Evolutionary conservation across 2,888 invertebrate genomes (phyloP).

Genomic region (Amphipoea oculea): DNA sequence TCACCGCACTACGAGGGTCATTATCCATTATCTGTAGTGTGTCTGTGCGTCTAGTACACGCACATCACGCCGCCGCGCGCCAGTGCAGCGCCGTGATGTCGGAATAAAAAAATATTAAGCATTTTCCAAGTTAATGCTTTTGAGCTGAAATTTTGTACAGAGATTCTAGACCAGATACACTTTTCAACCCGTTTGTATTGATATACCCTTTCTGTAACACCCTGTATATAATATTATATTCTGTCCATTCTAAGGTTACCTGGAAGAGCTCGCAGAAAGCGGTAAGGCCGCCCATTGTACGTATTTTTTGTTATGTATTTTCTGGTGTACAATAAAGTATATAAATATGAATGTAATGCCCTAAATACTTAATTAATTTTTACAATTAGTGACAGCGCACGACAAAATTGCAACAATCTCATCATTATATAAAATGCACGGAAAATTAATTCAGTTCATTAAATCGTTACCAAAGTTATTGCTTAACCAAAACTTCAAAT

Average conservation of each 20-base stretch:
- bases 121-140: too few species aligned
- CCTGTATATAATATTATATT: too few species aligned
- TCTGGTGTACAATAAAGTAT: neutral
- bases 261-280: neutral
- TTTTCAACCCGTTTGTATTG: too few species aligned
- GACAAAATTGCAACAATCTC: neutral
- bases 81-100: too few species aligned
- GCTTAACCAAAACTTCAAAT: conserved; percentile 18
- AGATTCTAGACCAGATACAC: too few species aligned
- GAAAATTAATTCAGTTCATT: neutral
- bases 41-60: too few species aligned
- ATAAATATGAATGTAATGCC: neutral
- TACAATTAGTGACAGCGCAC: neutral
- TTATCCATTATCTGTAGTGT: too few species aligned
- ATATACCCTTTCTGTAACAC: too few species aligned
- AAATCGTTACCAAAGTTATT: neutral
- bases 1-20: too few species aligned
- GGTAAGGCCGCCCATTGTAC: neutral
- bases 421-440: neutral
- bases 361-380: neutral
- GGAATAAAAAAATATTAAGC: too few species aligned
- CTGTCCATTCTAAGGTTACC: neutral
- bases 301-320: neutral
- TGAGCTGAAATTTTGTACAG: too few species aligned
- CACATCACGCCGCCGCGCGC: too few species aligned